Evolutionary conservation across 2,113 vertebrate species (phyloP), one percentile per base, ranked within the genome.

Genomic region (Chamaea fasciata): DNA sequence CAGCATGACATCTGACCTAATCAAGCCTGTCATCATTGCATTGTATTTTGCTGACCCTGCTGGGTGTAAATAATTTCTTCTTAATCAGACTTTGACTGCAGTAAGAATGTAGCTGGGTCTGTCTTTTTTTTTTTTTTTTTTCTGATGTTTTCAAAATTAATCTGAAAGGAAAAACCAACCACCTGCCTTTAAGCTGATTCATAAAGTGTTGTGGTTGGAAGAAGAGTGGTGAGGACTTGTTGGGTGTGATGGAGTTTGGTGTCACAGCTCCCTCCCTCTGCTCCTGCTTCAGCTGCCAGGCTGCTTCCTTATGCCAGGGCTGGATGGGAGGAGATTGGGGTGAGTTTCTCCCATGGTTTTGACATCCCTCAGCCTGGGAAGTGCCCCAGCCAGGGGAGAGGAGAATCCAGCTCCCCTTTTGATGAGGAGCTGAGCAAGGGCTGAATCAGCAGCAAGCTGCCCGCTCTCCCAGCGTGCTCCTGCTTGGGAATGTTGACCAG

Each of bases 381-480:
- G 4, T 2, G 10, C 69, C 82, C 18, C 27, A 31, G 37, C 1
- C 15, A 20, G 41, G 17, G 13, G 2, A 33, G 31, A 56, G 13
- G 44, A 78, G 57, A 49, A 57, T n/a, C 21, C 83, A 60, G 35
- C 39, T 64, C 24, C 49, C 1, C 1, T 28, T 33, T 3, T 2
- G 2, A 2, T 20, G 62, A 33, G 70, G 18, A 19, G 1, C 15
- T 33, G 4, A 77, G 80, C 53, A 6, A 27, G 24, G 80, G 55
- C 62, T 56, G 92, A 26, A 14, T 9, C 9, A 7, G 50, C 64
- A 60, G 42, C 0, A 0, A 37, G 53, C 69, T 64, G 62, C 46
- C 8, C 2, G 10, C 1, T 20, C 79, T 64, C 59, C 68, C 75
- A 26, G 53, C 0, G 0, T 7, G 1, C 1, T 73, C 71, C 67